A percentile compares a stretch with the other conserved stretches of the same genome.
Evolutionary conservation across 1,140 invertebrate species (phyloP).

Genomic region (Drosophila sturtevanti): DNA sequence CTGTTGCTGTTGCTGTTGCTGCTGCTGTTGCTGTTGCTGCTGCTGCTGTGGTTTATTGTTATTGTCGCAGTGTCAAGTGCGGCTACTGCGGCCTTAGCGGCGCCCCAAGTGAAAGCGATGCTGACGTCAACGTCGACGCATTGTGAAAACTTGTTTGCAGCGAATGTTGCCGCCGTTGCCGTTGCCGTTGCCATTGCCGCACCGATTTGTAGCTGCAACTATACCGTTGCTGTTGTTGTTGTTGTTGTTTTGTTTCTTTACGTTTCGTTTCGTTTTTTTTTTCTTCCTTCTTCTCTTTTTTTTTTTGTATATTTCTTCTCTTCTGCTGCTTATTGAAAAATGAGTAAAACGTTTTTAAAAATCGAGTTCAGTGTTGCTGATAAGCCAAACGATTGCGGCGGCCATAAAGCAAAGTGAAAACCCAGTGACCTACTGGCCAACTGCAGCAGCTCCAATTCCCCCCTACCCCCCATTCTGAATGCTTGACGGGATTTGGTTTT

Average conservation of each 20-base stretch:
- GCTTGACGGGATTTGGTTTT: background rate
- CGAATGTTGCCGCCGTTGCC: constrained; percentile 41
- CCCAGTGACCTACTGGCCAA: constrained; percentile 75
- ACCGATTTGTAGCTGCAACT: constrained; percentile 35
- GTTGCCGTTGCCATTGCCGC: constrained; percentile 28
- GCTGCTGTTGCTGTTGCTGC: constrained; percentile 11
- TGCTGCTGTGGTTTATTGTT: constrained; percentile 42
- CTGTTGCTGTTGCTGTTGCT: constrained; percentile 29
- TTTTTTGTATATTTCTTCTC: too few species aligned
- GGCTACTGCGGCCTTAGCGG: constrained; percentile 55
- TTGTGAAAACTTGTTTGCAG: constrained; percentile 47
- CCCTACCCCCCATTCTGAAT: constrained; percentile 11
- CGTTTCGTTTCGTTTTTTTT: too few species aligned
- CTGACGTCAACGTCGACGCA: constrained; percentile 31
- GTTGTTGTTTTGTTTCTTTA: too few species aligned
- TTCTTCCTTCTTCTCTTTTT: too few species aligned
- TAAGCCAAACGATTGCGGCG: constrained; percentile 56
- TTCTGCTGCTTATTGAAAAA: constrained; percentile 68
- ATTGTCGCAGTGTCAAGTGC: constrained; percentile 74
- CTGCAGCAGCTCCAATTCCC: constrained; percentile 33
- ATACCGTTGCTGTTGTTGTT: constrained; percentile 8
- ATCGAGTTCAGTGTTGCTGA: constrained; percentile 71
- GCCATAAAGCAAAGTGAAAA: constrained; percentile 76
- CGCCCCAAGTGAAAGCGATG: constrained; percentile 65
- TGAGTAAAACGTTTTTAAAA: constrained; percentile 70